Evolutionary conservation across 2,797 vertebrate species (phyloP).

Genomic region (Melanotaenia pygmaea): DNA sequence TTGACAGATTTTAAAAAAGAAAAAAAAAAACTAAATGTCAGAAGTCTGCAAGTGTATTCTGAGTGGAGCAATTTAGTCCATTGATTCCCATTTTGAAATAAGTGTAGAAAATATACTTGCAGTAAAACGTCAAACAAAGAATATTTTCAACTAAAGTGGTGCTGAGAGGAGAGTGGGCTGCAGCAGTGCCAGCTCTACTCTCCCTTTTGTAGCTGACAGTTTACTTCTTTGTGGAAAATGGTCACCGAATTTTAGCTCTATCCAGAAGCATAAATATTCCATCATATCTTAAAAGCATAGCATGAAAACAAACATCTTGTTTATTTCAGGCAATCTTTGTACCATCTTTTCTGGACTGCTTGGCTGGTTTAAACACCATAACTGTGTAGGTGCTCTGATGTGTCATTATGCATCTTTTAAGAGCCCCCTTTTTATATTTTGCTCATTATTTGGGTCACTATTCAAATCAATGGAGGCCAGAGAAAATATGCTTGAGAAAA

Average conservation of each 20-base stretch:
- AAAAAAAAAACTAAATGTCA: constrained; percentile 19
- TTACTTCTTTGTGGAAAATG: constrained; percentile 33
- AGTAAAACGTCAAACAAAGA: constrained; percentile 31
- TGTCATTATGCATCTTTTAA: constrained; percentile 31
- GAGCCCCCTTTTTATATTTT: neutral
- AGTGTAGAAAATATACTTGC: constrained; percentile 13
- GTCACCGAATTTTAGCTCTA: constrained; percentile 16
- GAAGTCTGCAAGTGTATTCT: constrained; percentile 11
- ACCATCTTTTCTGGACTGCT: constrained; percentile 29
- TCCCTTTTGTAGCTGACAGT: constrained; percentile 44
- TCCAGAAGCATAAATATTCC: constrained; percentile 18
- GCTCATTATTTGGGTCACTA: neutral
- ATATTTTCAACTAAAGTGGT: constrained; percentile 33
- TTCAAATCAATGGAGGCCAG: neutral
- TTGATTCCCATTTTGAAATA: constrained; percentile 34
- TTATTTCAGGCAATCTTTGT: constrained; percentile 19
- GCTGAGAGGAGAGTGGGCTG: constrained; percentile 13
- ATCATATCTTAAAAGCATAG: constrained; percentile 21
- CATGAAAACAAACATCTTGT: constrained; percentile 28
- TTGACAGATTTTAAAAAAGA: constrained; percentile 22
- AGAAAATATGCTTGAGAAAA: neutral
- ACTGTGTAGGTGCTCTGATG: constrained; percentile 27
- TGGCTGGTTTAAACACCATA: constrained; percentile 36
- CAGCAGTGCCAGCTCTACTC: constrained; percentile 32
- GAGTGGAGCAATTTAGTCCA: constrained; percentile 14